Base-by-base conservation (phyloP, 1,140 invertebrate species). In the Leptonema lineaticorne region DNA sequence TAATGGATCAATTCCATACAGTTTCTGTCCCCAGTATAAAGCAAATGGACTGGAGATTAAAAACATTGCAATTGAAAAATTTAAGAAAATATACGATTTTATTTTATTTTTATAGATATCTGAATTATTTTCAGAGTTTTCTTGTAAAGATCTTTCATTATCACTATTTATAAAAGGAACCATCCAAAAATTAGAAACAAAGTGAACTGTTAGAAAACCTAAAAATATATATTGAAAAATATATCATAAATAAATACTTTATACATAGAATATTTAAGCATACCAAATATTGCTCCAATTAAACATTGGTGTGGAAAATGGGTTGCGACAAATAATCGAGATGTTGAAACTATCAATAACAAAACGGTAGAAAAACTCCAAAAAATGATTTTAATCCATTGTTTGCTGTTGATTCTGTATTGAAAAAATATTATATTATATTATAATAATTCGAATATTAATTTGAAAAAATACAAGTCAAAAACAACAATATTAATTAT, bases 241-340 rank as follows among this genome's bases (percentile, higher is more conserved):
- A 9, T 33, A 68, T 24, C 1, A 56, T 18, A 66, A 27, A 8
- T 24, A n/a, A 29, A 58, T 45, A 20, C 22, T 41, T 62, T 22
- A 37, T 22, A 45, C 26, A 11, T 29, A 45, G 1, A 29, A 30
- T 30, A 30, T 63, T 50, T 37, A 27, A 41, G 8, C 16, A 57
- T 64, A 71, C 69, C 69, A 29, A 68, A 65, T 33, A 65, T 37
- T 16, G 37, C 24, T 11, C 71, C 71, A 20, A 72, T 18, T 4
- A 72, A 2, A 26, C 71, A 69, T 50, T 72, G 71, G 45, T 72
- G 71, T 6, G 71, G 71, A 50, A 72, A 72, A 45, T 72, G 71
- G 8, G 71, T 56, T 6, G 68, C 64, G n/a, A 72, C 33, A 30
- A 48, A 67, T 3, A 72, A 4, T 26, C 68, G 24, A 9, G 63